These are phyloP conservation scores for Bolborhynchus lineola DNA, from an alignment of 2,113 vertebrate species.

Conservation along the genomic window DNA sequence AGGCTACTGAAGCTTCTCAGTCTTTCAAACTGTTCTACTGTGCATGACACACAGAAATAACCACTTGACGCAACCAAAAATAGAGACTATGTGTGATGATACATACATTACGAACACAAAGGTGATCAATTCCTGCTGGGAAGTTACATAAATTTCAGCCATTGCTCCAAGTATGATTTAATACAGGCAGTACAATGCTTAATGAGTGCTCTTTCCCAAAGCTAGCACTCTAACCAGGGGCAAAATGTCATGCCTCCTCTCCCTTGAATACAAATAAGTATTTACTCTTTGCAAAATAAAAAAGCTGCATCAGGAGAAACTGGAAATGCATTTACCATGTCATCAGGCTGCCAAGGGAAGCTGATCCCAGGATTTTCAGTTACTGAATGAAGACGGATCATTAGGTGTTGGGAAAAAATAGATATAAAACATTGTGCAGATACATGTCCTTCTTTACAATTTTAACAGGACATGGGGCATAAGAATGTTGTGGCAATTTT, in stretches of 20 bases:
- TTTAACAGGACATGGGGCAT: background rate
- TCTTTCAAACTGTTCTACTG: background rate
- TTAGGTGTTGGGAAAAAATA: background rate
- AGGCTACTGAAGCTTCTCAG: background rate
- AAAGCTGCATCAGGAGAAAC: background rate
- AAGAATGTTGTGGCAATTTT: background rate
- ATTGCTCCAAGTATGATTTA: background rate
- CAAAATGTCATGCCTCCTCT: background rate
- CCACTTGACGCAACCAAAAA: background rate
- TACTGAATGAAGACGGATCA: background rate
- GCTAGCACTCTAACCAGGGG: fast-evolving
- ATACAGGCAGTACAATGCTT: background rate
- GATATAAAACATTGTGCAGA: background rate
- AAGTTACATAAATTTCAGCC: background rate
- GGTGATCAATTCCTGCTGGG: background rate
- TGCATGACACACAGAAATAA: background rate
- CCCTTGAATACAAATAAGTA: background rate
- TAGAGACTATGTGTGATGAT: background rate
- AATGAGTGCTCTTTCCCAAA: background rate
- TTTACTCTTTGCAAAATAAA: background rate
- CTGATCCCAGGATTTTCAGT: background rate
- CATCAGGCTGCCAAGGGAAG: background rate
- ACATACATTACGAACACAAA: background rate
- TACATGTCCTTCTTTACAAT: background rate
- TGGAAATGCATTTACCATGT: background rate